Conservation (phyloP, 1,140 invertebrate genomes). For the Drosophila miranda region DNA sequence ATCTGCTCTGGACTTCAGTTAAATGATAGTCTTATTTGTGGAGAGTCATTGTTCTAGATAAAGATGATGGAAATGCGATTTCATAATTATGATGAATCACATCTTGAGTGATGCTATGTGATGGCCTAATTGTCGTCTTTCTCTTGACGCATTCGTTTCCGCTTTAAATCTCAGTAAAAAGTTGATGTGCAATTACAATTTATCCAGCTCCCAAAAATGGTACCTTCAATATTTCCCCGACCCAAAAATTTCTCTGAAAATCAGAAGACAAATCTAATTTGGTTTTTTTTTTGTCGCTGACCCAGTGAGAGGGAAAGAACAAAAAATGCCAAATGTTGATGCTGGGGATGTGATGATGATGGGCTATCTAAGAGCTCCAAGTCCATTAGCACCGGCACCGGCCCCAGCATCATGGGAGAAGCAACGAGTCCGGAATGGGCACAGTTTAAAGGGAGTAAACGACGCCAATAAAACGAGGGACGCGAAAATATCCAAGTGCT, state of each 20-base stretch:
- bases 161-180: conserved; percentile 25
- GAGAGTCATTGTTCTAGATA: background rate
- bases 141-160: conserved; percentile 19
- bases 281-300: conserved; percentile 56
- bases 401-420: conserved; percentile 22
- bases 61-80: conserved; percentile 2
- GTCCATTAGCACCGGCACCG: conserved; percentile 69
- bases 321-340: conserved; percentile 37
- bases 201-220: no score
- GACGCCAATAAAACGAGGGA: conserved; percentile 68
- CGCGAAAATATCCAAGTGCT: conserved; percentile 50
- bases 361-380: conserved; percentile 68
- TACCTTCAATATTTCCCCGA: conserved; percentile 33
- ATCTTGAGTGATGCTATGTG: no score
- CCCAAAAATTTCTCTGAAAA: conserved; percentile 43
- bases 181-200: conserved; percentile 19
- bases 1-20: conserved; percentile 20
- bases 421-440: conserved; percentile 56
- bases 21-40: conserved; percentile 15
- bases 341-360: conserved; percentile 55
- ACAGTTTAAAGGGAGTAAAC: conserved; percentile 57
- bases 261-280: conserved; percentile 74
- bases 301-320: conserved; percentile 32
- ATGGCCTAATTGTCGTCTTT: background rate
- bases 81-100: background rate